Evolutionary conservation across 2,797 vertebrate genomes (phyloP), one percentile per base, ranked within the genome.

Genomic region (Alauda arvensis): DNA sequence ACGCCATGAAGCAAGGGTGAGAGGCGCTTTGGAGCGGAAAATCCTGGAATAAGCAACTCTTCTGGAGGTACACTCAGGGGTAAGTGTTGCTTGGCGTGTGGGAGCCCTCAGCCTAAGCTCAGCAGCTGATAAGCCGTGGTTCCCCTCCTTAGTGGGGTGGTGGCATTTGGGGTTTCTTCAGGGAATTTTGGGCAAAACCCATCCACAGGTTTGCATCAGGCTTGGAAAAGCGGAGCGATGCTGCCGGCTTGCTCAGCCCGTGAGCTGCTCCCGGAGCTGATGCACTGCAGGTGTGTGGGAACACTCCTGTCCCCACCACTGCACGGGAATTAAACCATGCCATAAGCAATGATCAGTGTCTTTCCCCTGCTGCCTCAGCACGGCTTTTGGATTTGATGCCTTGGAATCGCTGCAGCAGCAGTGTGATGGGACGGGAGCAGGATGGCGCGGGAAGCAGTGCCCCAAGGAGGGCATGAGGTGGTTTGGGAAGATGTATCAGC

Each of bases 1-100:
- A n/a, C 62, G 13, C 49, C 77, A 95, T 96, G 95, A 91, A 14
- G 80, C 88, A 75, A 85, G 53, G 65, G 21, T 86, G 74, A 60
- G 78, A 52, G 45, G 21, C 8, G 8, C 79, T 31, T 31, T 2
- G 18, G 51, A n/a, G 59, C 4, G 6, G 31, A 83, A 78, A 77
- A 85, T 70, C 87, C 90, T 57, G 93, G 90, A 80, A 92, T 57
- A 57, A 65, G 29, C 45, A 26, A 18, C 17, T 60, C 86, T 65
- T 55, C 37, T 14, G 76, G 65, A 57, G 77, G 42, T 83, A 82
- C 68, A 8, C 90, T 96, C 95, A 94, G 94, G 89, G 97, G 97
- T 97, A 81, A 97, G 97, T 93, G 87, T 24, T 21, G 45, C 77
- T 56, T 21, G 68, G 52, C 3, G 4, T 2, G 3, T 3, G 9